Evolutionary conservation across 1,140 invertebrate genomes (phyloP).

Genomic region (Palaemon carinicauda): DNA sequence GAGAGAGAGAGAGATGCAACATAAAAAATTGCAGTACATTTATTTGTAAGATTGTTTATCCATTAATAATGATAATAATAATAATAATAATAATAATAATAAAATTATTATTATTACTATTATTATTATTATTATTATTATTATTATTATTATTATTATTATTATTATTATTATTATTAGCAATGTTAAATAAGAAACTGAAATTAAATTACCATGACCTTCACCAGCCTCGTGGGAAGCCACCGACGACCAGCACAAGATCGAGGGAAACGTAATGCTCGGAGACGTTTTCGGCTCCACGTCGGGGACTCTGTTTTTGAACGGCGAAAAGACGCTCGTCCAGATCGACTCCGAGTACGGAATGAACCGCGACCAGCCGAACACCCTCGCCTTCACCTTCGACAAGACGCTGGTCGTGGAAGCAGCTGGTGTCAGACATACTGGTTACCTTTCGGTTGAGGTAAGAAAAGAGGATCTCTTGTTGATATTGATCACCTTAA

Average conservation of each 20-base stretch:
- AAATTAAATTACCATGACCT: neutral
- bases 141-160: too few relatives aligned
- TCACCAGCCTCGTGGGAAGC: slow-evolving; percentile 26
- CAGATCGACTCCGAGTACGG: slow-evolving; percentile 5
- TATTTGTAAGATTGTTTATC: neutral
- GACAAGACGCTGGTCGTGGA: neutral
- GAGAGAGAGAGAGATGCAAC: too few relatives aligned
- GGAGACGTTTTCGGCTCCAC: neutral
- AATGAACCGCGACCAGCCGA: neutral
- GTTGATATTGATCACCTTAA: neutral
- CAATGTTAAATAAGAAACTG: neutral
- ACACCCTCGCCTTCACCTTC: neutral
- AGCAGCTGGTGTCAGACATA: neutral
- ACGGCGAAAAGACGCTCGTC: neutral
- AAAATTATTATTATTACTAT: too few relatives aligned
- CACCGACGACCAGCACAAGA: neutral
- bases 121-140: too few relatives aligned
- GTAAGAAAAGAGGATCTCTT: neutral
- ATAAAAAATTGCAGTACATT: too few relatives aligned
- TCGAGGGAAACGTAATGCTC: neutral
- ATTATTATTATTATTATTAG: too few relatives aligned
- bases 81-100: too few relatives aligned
- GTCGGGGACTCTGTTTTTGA: neutral
- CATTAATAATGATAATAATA: too few relatives aligned
- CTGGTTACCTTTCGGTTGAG: neutral